These are phyloP conservation scores for Nycticryphes semicollaris DNA, from an alignment of 2,113 vertebrate species.

Conservation along the genomic window DNA sequence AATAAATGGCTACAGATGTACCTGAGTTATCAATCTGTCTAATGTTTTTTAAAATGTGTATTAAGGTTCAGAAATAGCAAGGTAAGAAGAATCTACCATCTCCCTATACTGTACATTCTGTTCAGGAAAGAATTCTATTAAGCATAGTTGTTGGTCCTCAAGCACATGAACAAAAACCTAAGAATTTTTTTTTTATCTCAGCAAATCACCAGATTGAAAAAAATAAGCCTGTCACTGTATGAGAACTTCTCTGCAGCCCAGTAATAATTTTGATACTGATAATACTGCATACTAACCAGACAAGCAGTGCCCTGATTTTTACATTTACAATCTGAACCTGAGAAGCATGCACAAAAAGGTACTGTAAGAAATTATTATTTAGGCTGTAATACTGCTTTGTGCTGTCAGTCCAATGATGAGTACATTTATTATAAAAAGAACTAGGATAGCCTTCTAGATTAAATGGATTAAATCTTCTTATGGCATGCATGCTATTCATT, in stretches of 20 bases:
- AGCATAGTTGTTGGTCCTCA: not conserved
- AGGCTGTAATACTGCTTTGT: not conserved
- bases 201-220: not conserved
- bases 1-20: not conserved
- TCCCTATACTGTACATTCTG: not conserved
- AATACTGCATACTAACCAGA: not conserved
- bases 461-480: not conserved
- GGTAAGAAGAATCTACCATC: not conserved
- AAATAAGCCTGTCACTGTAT: not conserved
- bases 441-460: not conserved
- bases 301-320: not conserved
- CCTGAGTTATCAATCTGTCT: not conserved
- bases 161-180: not conserved
- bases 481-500: not conserved
- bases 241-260: not conserved
- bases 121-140: not conserved
- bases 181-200: not conserved
- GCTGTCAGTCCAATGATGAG: not conserved
- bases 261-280: not conserved
- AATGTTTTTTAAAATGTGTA: not conserved
- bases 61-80: not conserved
- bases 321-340: not conserved
- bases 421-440: not conserved
- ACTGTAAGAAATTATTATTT: not conserved
- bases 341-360: not conserved